Conservation (phyloP, 2,113 vertebrate species). For the Coracopsis vasa region DNA sequence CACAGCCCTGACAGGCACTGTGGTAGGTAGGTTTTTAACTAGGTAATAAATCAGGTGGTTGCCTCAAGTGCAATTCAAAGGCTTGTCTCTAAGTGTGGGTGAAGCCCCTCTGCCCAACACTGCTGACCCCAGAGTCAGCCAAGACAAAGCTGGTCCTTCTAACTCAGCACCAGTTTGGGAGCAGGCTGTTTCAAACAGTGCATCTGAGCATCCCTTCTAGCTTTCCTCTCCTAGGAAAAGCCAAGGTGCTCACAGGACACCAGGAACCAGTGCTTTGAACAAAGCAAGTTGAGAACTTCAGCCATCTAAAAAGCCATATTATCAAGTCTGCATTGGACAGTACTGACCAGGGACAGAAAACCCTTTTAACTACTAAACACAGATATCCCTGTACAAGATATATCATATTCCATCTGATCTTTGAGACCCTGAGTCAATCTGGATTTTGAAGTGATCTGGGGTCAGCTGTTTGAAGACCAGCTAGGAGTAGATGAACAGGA, state of each 20-base stretch:
- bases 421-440: background rate
- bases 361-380: background rate
- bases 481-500: background rate
- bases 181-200: background rate
- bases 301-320: background rate
- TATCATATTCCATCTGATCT: background rate
- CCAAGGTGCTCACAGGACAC: background rate
- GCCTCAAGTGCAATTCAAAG: background rate
- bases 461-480: background rate
- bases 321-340: background rate
- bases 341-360: background rate
- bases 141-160: background rate
- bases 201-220: background rate
- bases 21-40: background rate
- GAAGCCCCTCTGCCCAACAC: background rate
- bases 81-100: background rate
- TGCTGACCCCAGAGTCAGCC: background rate
- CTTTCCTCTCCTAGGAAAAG: background rate
- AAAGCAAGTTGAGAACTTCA: background rate
- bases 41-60: background rate
- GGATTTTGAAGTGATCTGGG: background rate
- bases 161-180: background rate
- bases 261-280: background rate
- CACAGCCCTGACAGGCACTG: background rate
- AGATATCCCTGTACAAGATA: no score